Conservation (phyloP, 2,888 invertebrate species). For the Epistrophella euchroma region DNA sequence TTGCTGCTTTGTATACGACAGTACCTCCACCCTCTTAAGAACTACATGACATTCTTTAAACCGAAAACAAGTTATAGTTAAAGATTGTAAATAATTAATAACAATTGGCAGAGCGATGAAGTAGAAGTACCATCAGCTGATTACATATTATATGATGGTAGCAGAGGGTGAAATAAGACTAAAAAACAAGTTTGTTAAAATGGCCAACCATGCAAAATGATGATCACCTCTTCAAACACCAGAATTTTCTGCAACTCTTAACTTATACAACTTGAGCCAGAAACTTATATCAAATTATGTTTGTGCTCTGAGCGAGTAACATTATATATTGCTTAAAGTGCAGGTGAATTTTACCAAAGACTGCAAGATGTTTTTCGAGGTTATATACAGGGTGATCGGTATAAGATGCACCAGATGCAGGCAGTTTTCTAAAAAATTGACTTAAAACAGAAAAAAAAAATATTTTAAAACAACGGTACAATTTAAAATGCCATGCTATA, state of each 20-base stretch:
- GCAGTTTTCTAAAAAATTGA: too few species aligned
- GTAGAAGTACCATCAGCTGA: conserved; percentile 53
- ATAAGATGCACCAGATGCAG: too few species aligned
- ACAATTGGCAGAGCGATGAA: conserved; percentile 60
- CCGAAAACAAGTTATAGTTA: conserved; percentile 3
- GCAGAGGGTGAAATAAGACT: neutral
- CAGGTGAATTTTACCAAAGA: conserved; percentile 18
- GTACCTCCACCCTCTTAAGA: neutral
- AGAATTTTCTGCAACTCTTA: conserved; percentile 35
- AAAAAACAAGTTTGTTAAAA: conserved; percentile 29
- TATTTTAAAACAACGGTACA: too few species aligned
- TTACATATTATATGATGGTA: conserved; percentile 18
- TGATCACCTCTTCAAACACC: conserved; percentile 57
- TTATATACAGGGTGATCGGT: too few species aligned
- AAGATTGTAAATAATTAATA: conserved; percentile 63
- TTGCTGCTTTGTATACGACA: neutral
- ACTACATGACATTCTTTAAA: neutral
- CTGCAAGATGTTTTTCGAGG: too few species aligned
- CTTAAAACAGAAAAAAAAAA: too few species aligned
- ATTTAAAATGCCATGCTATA: too few species aligned
- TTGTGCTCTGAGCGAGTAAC: conserved; percentile 37
- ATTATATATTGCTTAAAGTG: conserved; percentile 6
- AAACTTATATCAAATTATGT: conserved; percentile 30
- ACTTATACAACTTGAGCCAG: neutral
- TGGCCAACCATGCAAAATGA: conserved; percentile 55